Conservation (phyloP, 1,140 invertebrate species). For the Catajapyx aquilonaris region DNA sequence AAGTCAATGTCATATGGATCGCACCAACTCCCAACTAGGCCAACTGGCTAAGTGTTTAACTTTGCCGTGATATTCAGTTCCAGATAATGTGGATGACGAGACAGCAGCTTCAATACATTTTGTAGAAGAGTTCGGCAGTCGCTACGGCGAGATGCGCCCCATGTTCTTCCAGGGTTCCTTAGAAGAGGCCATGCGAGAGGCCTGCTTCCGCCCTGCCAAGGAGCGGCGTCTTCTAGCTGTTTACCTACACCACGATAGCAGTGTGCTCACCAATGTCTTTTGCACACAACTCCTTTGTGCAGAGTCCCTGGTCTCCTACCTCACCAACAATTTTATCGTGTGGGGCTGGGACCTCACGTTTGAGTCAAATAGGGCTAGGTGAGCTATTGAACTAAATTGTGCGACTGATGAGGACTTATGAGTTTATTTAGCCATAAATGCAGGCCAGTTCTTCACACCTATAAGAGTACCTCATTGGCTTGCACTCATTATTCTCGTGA, state of each 20-base stretch:
- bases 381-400: slow-evolving; percentile 15
- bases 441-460: no score
- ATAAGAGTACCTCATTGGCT: no score
- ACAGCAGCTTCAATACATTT: slow-evolving; percentile 68
- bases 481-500: slow-evolving; percentile 8
- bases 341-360: slow-evolving; percentile 91
- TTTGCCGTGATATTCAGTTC: slow-evolving; percentile 55
- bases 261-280: slow-evolving; percentile 85
- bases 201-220: slow-evolving; percentile 63
- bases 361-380: slow-evolving; percentile 63
- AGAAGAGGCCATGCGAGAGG: slow-evolving; percentile 71
- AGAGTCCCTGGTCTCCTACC: slow-evolving; percentile 66
- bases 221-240: slow-evolving; percentile 81
- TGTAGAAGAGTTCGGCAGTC: slow-evolving; percentile 53
- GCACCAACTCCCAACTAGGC: no score
- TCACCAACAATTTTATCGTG: slow-evolving; percentile 69
- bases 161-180: slow-evolving; percentile 76
- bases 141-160: slow-evolving; percentile 63
- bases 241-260: slow-evolving; percentile 85
- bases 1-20: slow-evolving; percentile 22
- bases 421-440: no score
- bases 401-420: no score
- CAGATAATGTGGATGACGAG: slow-evolving; percentile 67
- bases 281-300: slow-evolving; percentile 81
- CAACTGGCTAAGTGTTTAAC: no score